These are phyloP conservation scores for Ambastaia sidthimunki DNA, from an alignment of 2,797 vertebrate genomes.

Conservation along the genomic window DNA sequence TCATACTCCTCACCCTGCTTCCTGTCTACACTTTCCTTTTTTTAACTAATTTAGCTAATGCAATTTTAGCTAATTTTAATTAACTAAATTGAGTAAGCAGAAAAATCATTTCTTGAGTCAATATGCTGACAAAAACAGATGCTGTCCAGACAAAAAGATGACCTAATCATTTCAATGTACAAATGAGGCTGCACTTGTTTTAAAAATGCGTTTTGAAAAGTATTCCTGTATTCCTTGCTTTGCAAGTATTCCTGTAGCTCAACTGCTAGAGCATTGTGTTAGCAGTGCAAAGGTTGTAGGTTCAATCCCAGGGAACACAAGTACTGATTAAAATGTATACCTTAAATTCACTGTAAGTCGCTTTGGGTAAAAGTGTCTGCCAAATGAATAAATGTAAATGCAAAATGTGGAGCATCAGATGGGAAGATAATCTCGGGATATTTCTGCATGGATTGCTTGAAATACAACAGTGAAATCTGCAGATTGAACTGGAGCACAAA, in stretches of 20 bases:
- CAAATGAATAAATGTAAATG: too few relatives aligned
- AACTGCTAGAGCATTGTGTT: too few relatives aligned
- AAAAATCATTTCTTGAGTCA: constrained; percentile 43
- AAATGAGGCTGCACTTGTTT: constrained; percentile 60
- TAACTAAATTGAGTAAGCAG: neutral
- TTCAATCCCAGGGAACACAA: too few relatives aligned
- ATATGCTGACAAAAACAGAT: constrained; percentile 56
- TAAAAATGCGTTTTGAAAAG: constrained; percentile 73
- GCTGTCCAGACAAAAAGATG: constrained; percentile 54
- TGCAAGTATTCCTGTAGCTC: too few relatives aligned
- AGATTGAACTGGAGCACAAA: constrained; percentile 70
- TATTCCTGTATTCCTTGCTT: too few relatives aligned
- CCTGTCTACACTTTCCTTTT: neutral
- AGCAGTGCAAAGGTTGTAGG: too few relatives aligned
- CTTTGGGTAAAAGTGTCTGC: too few relatives aligned
- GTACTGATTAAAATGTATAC: too few relatives aligned
- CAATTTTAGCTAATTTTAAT: neutral
- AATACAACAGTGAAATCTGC: constrained; percentile 69
- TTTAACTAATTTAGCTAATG: neutral
- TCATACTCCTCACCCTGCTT: neutral
- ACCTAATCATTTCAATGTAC: constrained; percentile 56
- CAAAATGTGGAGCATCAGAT: constrained; percentile 61
- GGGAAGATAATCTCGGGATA: constrained; percentile 74
- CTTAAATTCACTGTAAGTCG: too few relatives aligned
- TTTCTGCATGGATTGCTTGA: constrained; percentile 70